phyloP scores from a whole-genome alignment of 2,888 invertebrate species.

The Pilophorus perplexus region DNA sequence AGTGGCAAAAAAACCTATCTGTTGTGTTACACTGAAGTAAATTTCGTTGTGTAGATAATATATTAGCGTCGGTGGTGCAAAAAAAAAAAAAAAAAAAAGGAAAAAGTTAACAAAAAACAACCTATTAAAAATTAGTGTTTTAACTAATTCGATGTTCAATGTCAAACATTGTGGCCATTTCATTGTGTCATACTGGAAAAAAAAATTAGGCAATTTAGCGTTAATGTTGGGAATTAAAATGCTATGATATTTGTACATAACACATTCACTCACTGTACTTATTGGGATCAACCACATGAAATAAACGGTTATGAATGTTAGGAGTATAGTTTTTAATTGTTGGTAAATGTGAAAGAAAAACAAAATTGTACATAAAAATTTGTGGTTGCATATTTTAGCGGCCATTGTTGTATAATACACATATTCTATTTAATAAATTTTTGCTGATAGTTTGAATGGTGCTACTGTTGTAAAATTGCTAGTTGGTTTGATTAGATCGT shows the following conservation, averaged over 20 bases:
- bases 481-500: slow-evolving; percentile 43
- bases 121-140: slow-evolving; percentile 41
- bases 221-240: slow-evolving; percentile 14
- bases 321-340: slow-evolving; percentile 34
- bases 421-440: slow-evolving; percentile 43
- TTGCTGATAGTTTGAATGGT: slow-evolving; percentile 43
- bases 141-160: slow-evolving; percentile 35
- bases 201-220: slow-evolving; percentile 25
- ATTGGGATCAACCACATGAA: slow-evolving; percentile 41
- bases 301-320: slow-evolving; percentile 17
- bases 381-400: slow-evolving; percentile 18
- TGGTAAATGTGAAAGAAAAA: slow-evolving; percentile 28
- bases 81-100: neutral
- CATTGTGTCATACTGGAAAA: slow-evolving; percentile 45
- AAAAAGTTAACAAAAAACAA: no score
- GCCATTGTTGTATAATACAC: slow-evolving; percentile 44
- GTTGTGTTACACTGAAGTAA: slow-evolving; percentile 18
- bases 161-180: slow-evolving; percentile 43
- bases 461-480: slow-evolving; percentile 45
- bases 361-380: slow-evolving; percentile 19
- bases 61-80: neutral
- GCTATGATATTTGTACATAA: slow-evolving; percentile 32
- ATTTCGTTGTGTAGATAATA: slow-evolving; percentile 23
- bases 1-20: slow-evolving; percentile 1
- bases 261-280: slow-evolving; percentile 40